phyloP scores from a whole-genome alignment of 2,888 invertebrate genomes.

The Muscina levida region DNA sequence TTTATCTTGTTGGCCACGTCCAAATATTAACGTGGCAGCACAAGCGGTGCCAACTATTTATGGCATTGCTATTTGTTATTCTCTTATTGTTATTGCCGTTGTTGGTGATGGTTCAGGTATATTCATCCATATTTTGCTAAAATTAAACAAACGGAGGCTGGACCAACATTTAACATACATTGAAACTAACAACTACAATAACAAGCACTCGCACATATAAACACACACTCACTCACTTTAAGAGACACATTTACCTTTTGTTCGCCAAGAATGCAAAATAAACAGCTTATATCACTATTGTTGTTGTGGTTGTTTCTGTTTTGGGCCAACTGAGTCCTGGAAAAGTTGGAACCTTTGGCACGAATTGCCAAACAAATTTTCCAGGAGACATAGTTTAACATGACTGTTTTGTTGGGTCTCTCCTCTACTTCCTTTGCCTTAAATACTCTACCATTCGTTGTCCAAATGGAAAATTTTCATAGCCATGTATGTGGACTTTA shows the following conservation, averaged over 20 bases:
- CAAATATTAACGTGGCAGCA: constrained; percentile 6
- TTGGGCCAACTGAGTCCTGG: constrained; percentile 44
- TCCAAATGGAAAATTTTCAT: not conserved
- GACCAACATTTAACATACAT: constrained; percentile 58
- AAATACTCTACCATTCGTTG: not conserved
- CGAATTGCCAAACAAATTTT: constrained; percentile 52
- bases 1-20: constrained; percentile 11
- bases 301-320: constrained; percentile 1
- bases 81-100: constrained; percentile 38
- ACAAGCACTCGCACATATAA: constrained; percentile 11
- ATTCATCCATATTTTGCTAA: constrained; percentile 30
- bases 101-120: constrained; percentile 8
- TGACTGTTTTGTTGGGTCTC: constrained; percentile 30
- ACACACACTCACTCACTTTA: not conserved
- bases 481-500: not conserved
- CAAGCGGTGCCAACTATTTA: constrained; percentile 54
- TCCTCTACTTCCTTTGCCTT: not conserved
- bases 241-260: constrained; percentile 37
- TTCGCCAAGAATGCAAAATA: constrained; percentile 49
- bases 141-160: constrained; percentile 55
- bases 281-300: constrained; percentile 50
- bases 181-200: constrained; percentile 23
- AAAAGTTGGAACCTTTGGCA: constrained; percentile 47
- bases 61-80: constrained; percentile 8
- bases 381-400: constrained; percentile 46